Base-by-base conservation (phyloP, 2,797 vertebrate genomes). In the Typhlichthys eigenmanni region DNA sequence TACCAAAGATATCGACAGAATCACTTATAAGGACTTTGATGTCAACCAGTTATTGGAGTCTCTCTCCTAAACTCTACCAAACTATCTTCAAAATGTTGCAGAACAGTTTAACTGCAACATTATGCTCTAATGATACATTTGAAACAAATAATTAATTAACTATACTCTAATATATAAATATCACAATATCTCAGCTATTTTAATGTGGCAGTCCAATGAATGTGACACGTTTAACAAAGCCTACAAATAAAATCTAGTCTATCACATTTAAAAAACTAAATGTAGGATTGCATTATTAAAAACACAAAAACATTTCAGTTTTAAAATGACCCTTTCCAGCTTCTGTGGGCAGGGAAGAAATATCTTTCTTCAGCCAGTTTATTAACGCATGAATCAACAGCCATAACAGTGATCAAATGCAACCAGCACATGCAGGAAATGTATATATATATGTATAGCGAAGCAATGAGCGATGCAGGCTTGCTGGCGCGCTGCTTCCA, bases 401-500 rank as follows among this genome's bases (percentile, higher is more conserved):
- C 67, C 55, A 58, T 64, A 66, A 76, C 58, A 68, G 72, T 72
- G 67, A 85, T 79, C 58, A 79, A 81, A 82, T 71, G 47, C 76
- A 82, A 72, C 72, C 32, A 74, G 69, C 74, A 19, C 45, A 64
- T 65, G 80, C 66, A 85, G 81, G 81, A 85, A 85, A 80, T 66
- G 69, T 78, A 69, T 62, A 74, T 82, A 17, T 17, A 17, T 17
- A 17, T 34, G 87, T 74, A 83, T 79, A 75, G 66, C 64, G 64
- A 73, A 85, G 81, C 81, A 79, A 63, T 83, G 83, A 87, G 71
- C 61, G 75, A 8, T 62, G 72, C 81, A 79, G 82, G 83, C 80
- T 47, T 78, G 77, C 55, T 38, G 57, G 77, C 79, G 71, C 62
- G 74, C 75, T 84, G 78, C 76, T 81, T 65, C 73, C 79, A 85